These are phyloP conservation scores for Diplolepis rosae DNA, from an alignment of 2,888 invertebrate species.

Conservation along the genomic window DNA sequence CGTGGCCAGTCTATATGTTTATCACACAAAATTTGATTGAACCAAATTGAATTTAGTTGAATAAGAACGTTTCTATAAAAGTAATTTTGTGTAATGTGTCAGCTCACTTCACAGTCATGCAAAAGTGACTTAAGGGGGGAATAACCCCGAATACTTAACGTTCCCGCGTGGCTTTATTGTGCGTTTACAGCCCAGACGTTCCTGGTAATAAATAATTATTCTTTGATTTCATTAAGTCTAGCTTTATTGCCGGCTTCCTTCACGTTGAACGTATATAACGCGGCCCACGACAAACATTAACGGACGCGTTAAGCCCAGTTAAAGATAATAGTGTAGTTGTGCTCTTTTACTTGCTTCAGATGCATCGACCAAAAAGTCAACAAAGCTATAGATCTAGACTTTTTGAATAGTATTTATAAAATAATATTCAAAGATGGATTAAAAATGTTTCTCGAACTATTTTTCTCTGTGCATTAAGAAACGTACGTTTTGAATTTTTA, in stretches of 20 bases:
- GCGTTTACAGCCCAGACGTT: constrained; percentile 44
- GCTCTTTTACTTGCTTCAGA: background rate
- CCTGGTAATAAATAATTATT: constrained; percentile 52
- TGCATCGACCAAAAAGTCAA: background rate
- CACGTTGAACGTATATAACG: background rate
- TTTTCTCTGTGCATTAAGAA: too few species aligned
- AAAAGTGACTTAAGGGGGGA: background rate
- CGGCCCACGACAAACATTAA: constrained; percentile 31
- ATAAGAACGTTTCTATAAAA: too few species aligned
- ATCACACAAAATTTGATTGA: too few species aligned
- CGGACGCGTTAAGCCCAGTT: constrained; percentile 1
- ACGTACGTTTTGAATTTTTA: too few species aligned
- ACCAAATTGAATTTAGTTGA: too few species aligned
- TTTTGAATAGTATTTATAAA: too few species aligned
- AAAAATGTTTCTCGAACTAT: too few species aligned
- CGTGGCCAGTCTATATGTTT: too few species aligned
- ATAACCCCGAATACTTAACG: background rate
- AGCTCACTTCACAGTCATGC: too few species aligned
- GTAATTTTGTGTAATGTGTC: too few species aligned
- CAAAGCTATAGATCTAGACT: too few species aligned
- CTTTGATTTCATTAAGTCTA: constrained; percentile 52
- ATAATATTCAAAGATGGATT: too few species aligned
- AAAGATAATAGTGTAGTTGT: background rate
- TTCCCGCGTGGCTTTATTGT: background rate
- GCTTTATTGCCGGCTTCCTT: constrained; percentile 54